Percentiles rank a stretch among this genome's conserved stretches.
These are phyloP conservation scores for Lasioglossum baleicum DNA, from an alignment of 1,140 invertebrate genomes.

Conservation along the genomic window DNA sequence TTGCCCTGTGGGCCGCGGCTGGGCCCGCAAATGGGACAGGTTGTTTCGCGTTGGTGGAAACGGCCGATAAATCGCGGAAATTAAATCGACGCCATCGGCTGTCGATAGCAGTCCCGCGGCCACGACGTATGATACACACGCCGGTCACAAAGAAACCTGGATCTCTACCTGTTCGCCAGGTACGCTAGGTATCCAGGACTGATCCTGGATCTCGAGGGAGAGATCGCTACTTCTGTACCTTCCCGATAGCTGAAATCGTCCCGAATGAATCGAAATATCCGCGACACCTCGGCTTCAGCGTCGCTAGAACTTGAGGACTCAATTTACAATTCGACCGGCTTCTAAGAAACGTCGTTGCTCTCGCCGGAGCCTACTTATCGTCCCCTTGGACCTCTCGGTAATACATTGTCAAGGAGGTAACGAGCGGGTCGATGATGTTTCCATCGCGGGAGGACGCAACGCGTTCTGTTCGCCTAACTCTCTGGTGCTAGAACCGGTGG, in stretches of 20 bases:
- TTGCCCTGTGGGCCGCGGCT: slow-evolving; percentile 53
- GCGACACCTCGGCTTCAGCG: not conserved
- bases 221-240: not conserved
- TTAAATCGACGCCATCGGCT: slow-evolving; percentile 62
- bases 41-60: slow-evolving; percentile 67
- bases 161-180: not conserved
- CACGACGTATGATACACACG: slow-evolving; percentile 36
- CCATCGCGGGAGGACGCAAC: slow-evolving; percentile 15
- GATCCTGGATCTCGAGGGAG: slow-evolving; percentile 13
- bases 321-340: slow-evolving; percentile 5
- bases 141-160: slow-evolving; percentile 25
- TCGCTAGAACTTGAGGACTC: not conserved
- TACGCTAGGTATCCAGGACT: slow-evolving; percentile 5
- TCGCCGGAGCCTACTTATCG: not conserved
- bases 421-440: slow-evolving; percentile 9
- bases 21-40: slow-evolving; percentile 61
- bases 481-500: slow-evolving; percentile 48
- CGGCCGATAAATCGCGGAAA: slow-evolving; percentile 64
- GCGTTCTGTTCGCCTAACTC: slow-evolving; percentile 36
- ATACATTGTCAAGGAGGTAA: not conserved
- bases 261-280: not conserved
- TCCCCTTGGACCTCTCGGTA: not conserved
- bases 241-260: not conserved
- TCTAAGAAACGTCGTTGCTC: not conserved
- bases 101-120: slow-evolving; percentile 37